phyloP scores from a whole-genome alignment of 1,140 invertebrate genomes.

The Drosophila sulfurigaster region DNA sequence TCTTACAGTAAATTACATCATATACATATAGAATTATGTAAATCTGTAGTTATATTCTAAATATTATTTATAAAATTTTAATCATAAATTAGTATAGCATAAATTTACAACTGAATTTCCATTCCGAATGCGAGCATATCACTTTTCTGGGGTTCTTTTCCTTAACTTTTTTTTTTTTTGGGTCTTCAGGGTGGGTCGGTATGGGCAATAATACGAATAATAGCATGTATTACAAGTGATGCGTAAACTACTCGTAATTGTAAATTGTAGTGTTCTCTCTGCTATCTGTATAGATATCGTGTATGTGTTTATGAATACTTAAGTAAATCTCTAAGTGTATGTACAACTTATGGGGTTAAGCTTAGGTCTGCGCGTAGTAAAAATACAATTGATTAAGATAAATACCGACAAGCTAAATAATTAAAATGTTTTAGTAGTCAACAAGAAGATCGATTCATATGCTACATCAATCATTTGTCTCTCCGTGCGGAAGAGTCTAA shows the following conservation, averaged over 20 bases:
- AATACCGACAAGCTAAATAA: slow-evolving; percentile 34
- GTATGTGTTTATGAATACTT: neutral
- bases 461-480: neutral
- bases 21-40: slow-evolving; percentile 20
- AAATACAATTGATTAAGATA: slow-evolving; percentile 22
- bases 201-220: neutral
- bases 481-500: neutral
- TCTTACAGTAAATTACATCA: slow-evolving; percentile 18
- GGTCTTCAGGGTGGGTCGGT: neutral
- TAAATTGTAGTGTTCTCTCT: neutral
- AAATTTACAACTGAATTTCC: slow-evolving; percentile 42
- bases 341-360: slow-evolving; percentile 64
- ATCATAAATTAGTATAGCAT: slow-evolving; percentile 20
- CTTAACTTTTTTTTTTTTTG: slow-evolving; percentile 1
- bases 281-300: neutral
- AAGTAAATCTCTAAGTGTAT: slow-evolving; percentile 28
- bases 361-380: slow-evolving; percentile 24
- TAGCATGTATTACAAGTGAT: slow-evolving; percentile 17
- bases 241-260: slow-evolving; percentile 10
- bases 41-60: slow-evolving; percentile 6
- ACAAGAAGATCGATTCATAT: slow-evolving; percentile 13
- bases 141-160: neutral
- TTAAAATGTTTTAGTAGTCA: slow-evolving; percentile 27
- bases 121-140: slow-evolving; percentile 24
- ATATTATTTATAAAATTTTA: slow-evolving; percentile 8